Evolutionary conservation across 2,888 invertebrate species (phyloP).

Genomic region (Melieria crassipennis): DNA sequence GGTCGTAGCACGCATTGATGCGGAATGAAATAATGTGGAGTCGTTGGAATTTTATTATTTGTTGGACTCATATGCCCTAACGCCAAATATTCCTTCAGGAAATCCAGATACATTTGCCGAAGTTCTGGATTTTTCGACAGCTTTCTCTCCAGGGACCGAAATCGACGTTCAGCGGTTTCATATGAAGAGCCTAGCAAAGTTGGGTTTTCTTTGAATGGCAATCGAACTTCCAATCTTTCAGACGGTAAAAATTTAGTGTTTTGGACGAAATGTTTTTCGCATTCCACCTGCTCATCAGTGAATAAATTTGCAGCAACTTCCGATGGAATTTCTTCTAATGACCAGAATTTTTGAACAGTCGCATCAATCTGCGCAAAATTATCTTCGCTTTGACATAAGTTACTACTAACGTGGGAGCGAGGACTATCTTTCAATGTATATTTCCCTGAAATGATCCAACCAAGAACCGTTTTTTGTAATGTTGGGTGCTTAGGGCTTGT

Average conservation of each 20-base stretch:
- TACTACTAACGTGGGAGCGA: not conserved
- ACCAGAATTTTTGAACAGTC: slow-evolving; percentile 35
- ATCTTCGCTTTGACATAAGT: slow-evolving; percentile 6
- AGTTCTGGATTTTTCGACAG: slow-evolving; percentile 32
- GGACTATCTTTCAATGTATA: slow-evolving; percentile 15
- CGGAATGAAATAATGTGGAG: slow-evolving; percentile 32
- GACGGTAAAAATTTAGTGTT: slow-evolving; percentile 26
- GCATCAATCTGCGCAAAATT: slow-evolving; percentile 16
- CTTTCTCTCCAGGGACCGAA: slow-evolving; percentile 35
- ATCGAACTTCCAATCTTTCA: slow-evolving; percentile 33
- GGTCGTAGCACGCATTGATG: slow-evolving; percentile 24
- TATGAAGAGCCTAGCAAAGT: slow-evolving; percentile 22
- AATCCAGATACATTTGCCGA: slow-evolving; percentile 31
- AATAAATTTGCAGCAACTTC: no score
- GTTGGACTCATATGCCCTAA: slow-evolving; percentile 37
- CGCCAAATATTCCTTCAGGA: slow-evolving; percentile 38
- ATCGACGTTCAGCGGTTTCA: not conserved
- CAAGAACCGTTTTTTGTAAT: slow-evolving; percentile 33
- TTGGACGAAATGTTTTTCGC: no score
- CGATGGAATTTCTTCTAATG: slow-evolving; percentile 36
- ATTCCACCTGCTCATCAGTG: no score
- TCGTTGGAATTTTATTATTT: slow-evolving; percentile 14
- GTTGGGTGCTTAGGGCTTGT: slow-evolving; percentile 23
- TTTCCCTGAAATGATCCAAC: slow-evolving; percentile 36
- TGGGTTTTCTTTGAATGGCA: slow-evolving; percentile 35